phyloP scores from a whole-genome alignment of 2,797 vertebrate species.

The Peromyscus nudipes region DNA sequence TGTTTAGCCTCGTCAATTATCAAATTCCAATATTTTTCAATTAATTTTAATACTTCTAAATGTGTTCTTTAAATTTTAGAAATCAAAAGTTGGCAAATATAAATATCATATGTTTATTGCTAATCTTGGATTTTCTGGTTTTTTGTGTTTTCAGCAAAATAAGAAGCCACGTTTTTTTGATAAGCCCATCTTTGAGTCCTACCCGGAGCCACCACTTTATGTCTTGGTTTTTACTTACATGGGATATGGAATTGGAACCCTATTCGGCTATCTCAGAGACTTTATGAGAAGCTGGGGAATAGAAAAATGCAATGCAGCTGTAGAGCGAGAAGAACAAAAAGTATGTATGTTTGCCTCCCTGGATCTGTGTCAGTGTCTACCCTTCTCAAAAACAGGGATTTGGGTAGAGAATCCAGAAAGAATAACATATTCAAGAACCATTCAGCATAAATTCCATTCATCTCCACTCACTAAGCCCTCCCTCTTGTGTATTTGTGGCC shows the following conservation, averaged over 20 bases:
- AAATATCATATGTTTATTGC: constrained; percentile 28
- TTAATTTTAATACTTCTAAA: background rate
- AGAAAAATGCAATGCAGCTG: constrained; percentile 93
- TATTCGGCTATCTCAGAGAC: constrained; percentile 97
- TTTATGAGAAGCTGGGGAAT: constrained; percentile 95
- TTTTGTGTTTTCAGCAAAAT: constrained; percentile 90
- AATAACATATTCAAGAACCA: background rate
- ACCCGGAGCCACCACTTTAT: constrained; percentile 95
- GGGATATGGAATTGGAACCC: constrained; percentile 94
- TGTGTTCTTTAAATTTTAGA: constrained; percentile 15
- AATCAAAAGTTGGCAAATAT: background rate
- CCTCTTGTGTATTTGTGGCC: background rate
- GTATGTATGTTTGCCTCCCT: constrained; percentile 87
- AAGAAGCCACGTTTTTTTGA: constrained; percentile 87
- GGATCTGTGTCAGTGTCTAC: background rate
- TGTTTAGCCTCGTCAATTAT: background rate
- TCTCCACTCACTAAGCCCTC: background rate
- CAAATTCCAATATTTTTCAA: constrained; percentile 15
- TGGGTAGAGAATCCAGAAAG: background rate
- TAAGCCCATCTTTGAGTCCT: constrained; percentile 89
- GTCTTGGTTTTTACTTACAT: constrained; percentile 95
- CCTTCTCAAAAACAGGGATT: background rate
- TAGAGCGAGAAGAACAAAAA: constrained; percentile 95
- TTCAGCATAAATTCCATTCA: background rate
- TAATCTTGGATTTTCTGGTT: constrained; percentile 74